Conservation (phyloP, 2,113 vertebrate species). For the Chaetura pelagica region DNA sequence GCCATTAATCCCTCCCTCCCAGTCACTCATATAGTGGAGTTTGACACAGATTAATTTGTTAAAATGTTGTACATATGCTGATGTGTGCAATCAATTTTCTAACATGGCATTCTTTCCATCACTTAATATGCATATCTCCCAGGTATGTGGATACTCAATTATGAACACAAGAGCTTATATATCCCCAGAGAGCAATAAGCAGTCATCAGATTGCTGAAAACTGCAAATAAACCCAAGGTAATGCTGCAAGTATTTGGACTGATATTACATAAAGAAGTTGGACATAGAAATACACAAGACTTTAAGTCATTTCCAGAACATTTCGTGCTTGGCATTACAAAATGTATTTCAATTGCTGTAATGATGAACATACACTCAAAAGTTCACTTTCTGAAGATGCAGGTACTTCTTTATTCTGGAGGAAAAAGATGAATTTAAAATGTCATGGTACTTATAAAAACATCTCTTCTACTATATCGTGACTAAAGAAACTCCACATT, state of each 20-base stretch:
- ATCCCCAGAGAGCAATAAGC: background rate
- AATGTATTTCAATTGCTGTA: background rate
- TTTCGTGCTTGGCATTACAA: background rate
- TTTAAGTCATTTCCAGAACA: constrained; percentile 2
- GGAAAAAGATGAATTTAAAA: background rate
- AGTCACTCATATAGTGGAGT: background rate
- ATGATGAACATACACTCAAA: background rate
- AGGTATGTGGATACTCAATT: background rate
- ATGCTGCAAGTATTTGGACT: background rate
- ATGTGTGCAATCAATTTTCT: background rate
- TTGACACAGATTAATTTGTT: background rate
- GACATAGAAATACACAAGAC: background rate
- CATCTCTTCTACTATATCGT: background rate
- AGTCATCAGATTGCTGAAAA: background rate
- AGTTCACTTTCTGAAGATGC: background rate
- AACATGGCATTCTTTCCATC: background rate
- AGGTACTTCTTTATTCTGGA: background rate
- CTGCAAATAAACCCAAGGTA: background rate
- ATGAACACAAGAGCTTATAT: background rate
- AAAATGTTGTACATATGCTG: background rate
- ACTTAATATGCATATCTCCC: background rate
- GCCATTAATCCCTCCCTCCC: background rate
- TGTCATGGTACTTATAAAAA: background rate
- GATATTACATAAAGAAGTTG: background rate
- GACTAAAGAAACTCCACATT: background rate